Evolutionary conservation across 1,140 invertebrate species (phyloP).

Genomic region (Diabrotica virgifera): DNA sequence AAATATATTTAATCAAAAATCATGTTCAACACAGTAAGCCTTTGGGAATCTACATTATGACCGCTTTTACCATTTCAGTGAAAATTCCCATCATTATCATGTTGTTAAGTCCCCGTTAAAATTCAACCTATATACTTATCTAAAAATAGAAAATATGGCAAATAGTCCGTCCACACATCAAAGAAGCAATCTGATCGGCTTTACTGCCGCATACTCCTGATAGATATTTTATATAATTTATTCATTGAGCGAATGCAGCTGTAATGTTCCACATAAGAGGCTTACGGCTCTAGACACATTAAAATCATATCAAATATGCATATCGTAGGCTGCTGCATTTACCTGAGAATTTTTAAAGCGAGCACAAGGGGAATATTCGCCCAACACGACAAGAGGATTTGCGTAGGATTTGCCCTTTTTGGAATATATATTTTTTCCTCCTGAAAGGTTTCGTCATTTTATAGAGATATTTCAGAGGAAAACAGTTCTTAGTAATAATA

Average conservation of each 20-base stretch:
- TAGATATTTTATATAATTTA: slow-evolving; percentile 52
- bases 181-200: slow-evolving; percentile 48
- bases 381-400: slow-evolving; percentile 1
- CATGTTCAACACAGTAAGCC: too few species aligned
- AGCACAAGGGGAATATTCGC: not conserved
- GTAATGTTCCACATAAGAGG: slow-evolving; percentile 48
- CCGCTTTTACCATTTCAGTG: too few species aligned
- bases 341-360: slow-evolving; percentile 40
- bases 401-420: not conserved
- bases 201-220: slow-evolving; percentile 40
- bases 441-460: too few species aligned
- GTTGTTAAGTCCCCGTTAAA: too few species aligned
- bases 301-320: slow-evolving; percentile 52
- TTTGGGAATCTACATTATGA: too few species aligned
- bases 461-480: too few species aligned
- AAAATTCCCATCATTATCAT: too few species aligned
- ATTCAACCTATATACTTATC: too few species aligned
- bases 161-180: slow-evolving; percentile 32
- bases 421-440: too few species aligned
- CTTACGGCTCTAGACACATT: slow-evolving; percentile 50
- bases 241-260: slow-evolving; percentile 46
- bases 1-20: too few species aligned
- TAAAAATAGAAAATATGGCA: too few species aligned
- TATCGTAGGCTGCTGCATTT: slow-evolving; percentile 44
- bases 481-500: too few species aligned